A percentile compares a stretch with the other conserved stretches of the same genome.
Conservation (phyloP, 2,797 vertebrate species). For the Anomalospiza imberbis region DNA sequence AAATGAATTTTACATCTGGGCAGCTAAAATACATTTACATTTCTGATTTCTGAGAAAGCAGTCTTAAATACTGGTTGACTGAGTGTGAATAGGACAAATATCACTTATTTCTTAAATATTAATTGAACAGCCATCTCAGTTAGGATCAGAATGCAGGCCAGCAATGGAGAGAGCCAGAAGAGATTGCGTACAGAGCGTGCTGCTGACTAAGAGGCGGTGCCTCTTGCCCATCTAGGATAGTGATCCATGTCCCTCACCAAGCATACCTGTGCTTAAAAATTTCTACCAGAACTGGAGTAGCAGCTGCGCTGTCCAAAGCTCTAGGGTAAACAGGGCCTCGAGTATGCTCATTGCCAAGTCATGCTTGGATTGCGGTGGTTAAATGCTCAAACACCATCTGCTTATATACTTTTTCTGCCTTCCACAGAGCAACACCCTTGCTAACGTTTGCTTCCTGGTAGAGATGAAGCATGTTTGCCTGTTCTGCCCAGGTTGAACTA, state of each 20-base stretch:
- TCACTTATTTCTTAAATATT: not conserved
- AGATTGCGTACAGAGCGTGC: not conserved
- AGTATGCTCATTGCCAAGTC: constrained; percentile 51
- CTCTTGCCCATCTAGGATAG: not conserved
- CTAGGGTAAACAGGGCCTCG: constrained; percentile 47
- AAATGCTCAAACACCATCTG: constrained; percentile 64
- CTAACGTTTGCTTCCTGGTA: constrained; percentile 28
- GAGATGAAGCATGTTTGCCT: not conserved
- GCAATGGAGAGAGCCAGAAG: not conserved
- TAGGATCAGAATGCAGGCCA: not conserved
- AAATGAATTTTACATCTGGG: not conserved
- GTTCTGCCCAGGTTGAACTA: not conserved
- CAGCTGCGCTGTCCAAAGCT: constrained; percentile 54
- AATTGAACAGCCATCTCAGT: not conserved
- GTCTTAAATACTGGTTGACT: not conserved
- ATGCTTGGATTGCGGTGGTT: constrained; percentile 46
- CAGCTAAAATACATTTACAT: not conserved
- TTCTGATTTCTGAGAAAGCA: not conserved
- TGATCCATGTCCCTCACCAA: not conserved
- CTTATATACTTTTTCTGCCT: constrained; percentile 46
- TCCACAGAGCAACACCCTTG: constrained; percentile 27
- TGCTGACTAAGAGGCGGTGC: not conserved
- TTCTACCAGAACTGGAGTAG: not conserved
- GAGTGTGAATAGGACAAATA: not conserved
- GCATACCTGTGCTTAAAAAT: constrained; percentile 22